phyloP scores from a whole-genome alignment of 2,113 vertebrate genomes.

The Tupaia chinensis region DNA sequence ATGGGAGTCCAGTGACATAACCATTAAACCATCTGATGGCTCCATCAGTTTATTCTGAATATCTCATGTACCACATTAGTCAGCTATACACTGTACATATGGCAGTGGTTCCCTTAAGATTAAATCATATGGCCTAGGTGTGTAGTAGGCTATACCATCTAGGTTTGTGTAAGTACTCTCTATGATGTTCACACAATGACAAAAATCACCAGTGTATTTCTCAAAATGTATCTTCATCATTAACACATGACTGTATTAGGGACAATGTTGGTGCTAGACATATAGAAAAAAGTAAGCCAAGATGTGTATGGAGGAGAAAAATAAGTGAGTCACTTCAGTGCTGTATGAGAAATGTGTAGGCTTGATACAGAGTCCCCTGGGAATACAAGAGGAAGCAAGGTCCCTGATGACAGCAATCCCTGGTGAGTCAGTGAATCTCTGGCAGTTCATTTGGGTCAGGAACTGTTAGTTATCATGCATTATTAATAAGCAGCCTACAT shows the following conservation, averaged over 20 bases:
- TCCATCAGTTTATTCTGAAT: too few species aligned
- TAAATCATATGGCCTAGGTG: too few species aligned
- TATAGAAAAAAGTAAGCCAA: constrained; percentile 24
- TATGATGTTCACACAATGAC: too few species aligned
- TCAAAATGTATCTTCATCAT: too few species aligned
- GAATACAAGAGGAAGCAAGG: not conserved
- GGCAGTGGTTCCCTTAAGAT: too few species aligned
- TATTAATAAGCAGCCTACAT: constrained; percentile 28
- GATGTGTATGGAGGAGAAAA: not conserved
- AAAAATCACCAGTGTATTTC: too few species aligned
- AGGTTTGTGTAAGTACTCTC: too few species aligned
- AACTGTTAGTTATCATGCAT: not conserved
- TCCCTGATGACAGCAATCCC: not conserved
- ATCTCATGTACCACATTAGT: too few species aligned
- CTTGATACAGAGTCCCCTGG: not conserved
- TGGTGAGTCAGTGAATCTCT: not conserved
- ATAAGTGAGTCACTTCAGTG: not conserved
- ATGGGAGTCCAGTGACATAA: too few species aligned
- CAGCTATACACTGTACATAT: too few species aligned
- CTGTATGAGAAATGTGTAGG: not conserved
- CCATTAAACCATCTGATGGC: too few species aligned
- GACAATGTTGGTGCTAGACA: not conserved
- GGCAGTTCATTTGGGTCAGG: not conserved
- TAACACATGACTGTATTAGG: not conserved
- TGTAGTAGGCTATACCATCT: too few species aligned